These are phyloP conservation scores for Loxodonta africana DNA, from an alignment of 2,113 vertebrate species.

Conservation along the genomic window DNA sequence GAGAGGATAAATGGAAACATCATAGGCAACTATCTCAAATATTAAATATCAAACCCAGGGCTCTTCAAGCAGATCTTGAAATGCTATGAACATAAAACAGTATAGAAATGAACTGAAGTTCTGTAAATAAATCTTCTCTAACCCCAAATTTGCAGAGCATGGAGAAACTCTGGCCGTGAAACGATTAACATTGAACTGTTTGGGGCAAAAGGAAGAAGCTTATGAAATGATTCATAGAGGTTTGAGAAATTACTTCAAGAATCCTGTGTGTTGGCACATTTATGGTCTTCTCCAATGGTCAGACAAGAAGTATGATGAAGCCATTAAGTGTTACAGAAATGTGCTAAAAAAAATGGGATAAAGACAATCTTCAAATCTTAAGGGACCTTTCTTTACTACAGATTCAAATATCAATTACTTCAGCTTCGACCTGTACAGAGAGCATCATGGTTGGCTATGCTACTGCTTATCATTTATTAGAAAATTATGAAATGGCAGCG, in stretches of 20 bases:
- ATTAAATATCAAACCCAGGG: constrained; percentile 24
- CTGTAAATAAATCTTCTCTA: constrained; percentile 99
- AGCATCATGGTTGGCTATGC: constrained; percentile 99
- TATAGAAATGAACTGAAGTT: constrained; percentile 99
- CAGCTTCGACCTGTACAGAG: constrained; percentile 97
- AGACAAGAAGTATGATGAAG: constrained; percentile 98
- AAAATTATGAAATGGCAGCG: constrained; percentile 99
- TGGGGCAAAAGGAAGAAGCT: constrained; percentile 99
- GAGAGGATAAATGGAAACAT: constrained; percentile 10
- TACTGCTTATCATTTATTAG: constrained; percentile 98
- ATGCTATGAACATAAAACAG: constrained; percentile 99
- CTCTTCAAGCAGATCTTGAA: constrained; percentile 83
- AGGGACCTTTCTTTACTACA: constrained; percentile 97
- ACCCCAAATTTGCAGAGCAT: constrained; percentile 99
- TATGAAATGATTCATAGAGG: constrained; percentile 98
- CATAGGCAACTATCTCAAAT: constrained; percentile 45
- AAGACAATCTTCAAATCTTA: constrained; percentile 99
- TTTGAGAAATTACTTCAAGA: constrained; percentile 97
- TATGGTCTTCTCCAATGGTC: constrained; percentile 98
- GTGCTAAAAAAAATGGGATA: constrained; percentile 97
- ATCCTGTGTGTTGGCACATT: constrained; percentile 99
- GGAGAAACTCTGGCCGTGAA: constrained; percentile 99
- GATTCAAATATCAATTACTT: constrained; percentile 98
- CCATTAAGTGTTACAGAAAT: constrained; percentile 99
- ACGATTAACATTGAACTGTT: constrained; percentile 97